Evolutionary conservation across 2,113 vertebrate genomes (phyloP), one percentile per base, ranked within the genome.

Genomic region (Nyctereutes procyonoides): DNA sequence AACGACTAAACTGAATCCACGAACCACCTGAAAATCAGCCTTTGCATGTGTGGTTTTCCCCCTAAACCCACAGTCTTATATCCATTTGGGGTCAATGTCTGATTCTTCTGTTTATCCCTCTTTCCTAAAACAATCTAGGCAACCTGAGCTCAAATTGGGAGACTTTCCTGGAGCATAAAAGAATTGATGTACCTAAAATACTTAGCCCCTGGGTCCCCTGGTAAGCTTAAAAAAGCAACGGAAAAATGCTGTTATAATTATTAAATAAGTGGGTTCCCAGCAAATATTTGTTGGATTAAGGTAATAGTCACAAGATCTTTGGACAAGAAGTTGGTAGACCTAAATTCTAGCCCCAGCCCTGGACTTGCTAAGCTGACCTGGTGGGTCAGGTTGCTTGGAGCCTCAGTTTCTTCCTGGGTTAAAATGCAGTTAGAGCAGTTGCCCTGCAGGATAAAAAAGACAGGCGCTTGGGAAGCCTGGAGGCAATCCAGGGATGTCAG

Each of bases 181-280:
- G 35, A 93, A 96, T 55, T 38, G 63, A 56, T 35, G 22, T 22
- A 35, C 15, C 38, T 48, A 74, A 87, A 92, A 58, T 48, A 38
- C 30, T 10, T 71, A 95, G 48, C 63, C 58, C 1, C 1, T 26
- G 58, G 14, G 12, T 69, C 2, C 8, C 77, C 62, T 38, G 38
- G 83, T 55, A 71, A 84, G n/a, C 48, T 77, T 35, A 4, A 6
- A 16, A 4, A 6, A 16, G 67, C 17, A 65, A 89, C 62, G 0
- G 35, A 24, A 86, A 97, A n/a, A 7, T 48, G 60, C 58, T 69
- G 48, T n/a, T 88, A 20, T 62, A 63, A 88, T 93, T 71, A 38
- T 79, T 94, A 76, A 93, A 60, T 94, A 88, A 83, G 6, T 90
- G 4, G 1, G 38, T 92, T 96, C 38, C 81, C 56, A 38, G 77